Base-by-base conservation (phyloP, 2,888 invertebrate species). In the Subacronicta megacephala region DNA sequence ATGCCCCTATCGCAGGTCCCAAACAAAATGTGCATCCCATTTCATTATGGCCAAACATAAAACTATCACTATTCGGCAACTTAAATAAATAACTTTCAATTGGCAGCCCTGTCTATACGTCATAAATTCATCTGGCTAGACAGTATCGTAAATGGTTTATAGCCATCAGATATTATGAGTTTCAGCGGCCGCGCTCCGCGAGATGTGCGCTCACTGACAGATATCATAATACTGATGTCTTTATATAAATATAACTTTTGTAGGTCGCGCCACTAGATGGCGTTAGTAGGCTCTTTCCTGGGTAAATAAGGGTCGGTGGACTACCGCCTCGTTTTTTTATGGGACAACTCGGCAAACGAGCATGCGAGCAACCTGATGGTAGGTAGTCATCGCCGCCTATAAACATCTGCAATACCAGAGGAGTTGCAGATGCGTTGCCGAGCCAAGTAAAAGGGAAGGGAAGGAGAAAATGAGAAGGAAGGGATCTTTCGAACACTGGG, bases 81-180 rank as follows among this genome's bases (percentile, higher is more conserved):
- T 51, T 37, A 41, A 31, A 70, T 43, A 46, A 52, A 67, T 70
- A 67, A 68, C 46, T 64, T 71, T 50, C 41, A 43, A 60, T 43
- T n/a, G 61, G 15, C 75, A 77, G 63, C 75, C 75, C 74, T 75
- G 56, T 17, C 10, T 33, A 59, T 58, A 53, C 60, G 64, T 64
- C 71, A 77, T 75, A 87, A 84, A 85, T 84, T 80, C 78, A 82
- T 85, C 79, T 74, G 86, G 83, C 87, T 86, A 89, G 88, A 88
- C 88, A 73, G 75, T 79, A 79, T 87, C 88, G 81, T 90, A 89
- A 89, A 87, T 75, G 62, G 69, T 88, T 89, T 87, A 89, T 85
- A 77, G 81, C 70, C 76, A 79, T 81, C 77, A 81, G 83, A 78
- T 83, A 84, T 84, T 82, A 87, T 78, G 73, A 80, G 66, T 73